A percentile compares a stretch with the other conserved stretches of the same genome.
phyloP scores from a whole-genome alignment of 2,113 vertebrate genomes.

The Ifrita kowaldi region DNA sequence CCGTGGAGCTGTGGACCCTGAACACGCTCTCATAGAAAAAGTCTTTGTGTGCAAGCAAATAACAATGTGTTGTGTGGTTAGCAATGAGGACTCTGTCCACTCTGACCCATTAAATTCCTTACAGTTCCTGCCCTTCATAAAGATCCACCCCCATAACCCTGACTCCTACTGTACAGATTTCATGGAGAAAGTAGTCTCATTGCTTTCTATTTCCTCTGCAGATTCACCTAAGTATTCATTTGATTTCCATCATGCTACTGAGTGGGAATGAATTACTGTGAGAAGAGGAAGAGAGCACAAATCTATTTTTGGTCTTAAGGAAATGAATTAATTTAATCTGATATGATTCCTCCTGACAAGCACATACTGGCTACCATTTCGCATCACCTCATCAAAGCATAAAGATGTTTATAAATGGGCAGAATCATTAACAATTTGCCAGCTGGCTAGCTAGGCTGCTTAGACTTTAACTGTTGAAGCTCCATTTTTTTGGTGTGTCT shows the following conservation, averaged over 20 bases:
- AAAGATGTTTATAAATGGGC: slow-evolving; percentile 18
- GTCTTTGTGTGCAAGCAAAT: neutral
- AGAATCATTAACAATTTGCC: neutral
- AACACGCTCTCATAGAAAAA: neutral
- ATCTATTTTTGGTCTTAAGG: neutral
- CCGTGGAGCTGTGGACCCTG: neutral
- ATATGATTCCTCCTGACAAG: neutral
- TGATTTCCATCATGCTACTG: neutral
- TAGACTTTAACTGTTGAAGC: neutral
- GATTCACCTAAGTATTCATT: neutral
- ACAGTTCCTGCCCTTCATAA: neutral
- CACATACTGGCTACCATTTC: neutral
- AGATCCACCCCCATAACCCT: neutral
- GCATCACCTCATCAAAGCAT: neutral
- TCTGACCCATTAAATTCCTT: neutral
- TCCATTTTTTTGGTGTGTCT: neutral
- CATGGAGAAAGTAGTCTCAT: neutral
- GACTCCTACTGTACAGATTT: neutral
- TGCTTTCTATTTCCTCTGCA: neutral
- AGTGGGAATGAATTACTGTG: neutral
- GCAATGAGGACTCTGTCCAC: neutral
- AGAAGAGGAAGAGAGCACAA: neutral
- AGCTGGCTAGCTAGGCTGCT: neutral
- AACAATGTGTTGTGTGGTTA: neutral
- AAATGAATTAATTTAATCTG: slow-evolving; percentile 10